Evolutionary conservation across 1,140 invertebrate species (phyloP), one percentile per base, ranked within the genome.

Genomic region (Heliconius nattereri): DNA sequence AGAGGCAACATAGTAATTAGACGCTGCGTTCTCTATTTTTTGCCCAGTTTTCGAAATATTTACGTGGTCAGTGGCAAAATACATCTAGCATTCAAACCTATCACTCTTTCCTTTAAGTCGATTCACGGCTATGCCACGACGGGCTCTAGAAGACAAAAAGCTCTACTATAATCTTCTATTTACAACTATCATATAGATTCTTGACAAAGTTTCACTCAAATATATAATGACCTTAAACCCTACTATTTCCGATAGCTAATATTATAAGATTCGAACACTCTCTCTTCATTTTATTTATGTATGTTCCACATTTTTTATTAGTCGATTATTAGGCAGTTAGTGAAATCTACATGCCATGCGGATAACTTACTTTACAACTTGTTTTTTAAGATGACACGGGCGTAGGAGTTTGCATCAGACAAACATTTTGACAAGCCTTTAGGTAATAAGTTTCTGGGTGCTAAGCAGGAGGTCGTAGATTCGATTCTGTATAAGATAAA

Each of bases 301-400:
- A 66, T 66, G 60, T 66, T 66, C 60, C 60, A 66, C 60, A 66
- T 66, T 66, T 66, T 66, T 66, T 66, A 66, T 66, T 66, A 66
- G 60, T 26, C 13, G 60, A 66, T 66, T 66, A 66, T 29, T 66
- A 26, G 60, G 23, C 60, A 66, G 60, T 66, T 66, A 66, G 60
- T 66, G 60, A 66, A 66, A 66, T 66, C 60, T 66, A 26, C 11
- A 66, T 26, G 60, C 60, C 13, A 66, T 29, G 26, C 60, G 23
- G 26, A 16, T 66, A 66, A 66, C 60, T 29, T 9, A 29, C 11
- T 66, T 26, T 66, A 66, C 23, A 66, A 66, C 60, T 66, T 5
- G 60, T 66, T 66, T 66, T n/a, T 66, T 66, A 7, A 66, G 60
- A 66, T 66, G 60, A 60, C 8, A 66, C 60, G 26, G 5, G 26